A percentile compares a stretch with the other conserved stretches of the same genome.
phyloP scores from a whole-genome alignment of 2,888 invertebrate species.

The Idaea aversata region DNA sequence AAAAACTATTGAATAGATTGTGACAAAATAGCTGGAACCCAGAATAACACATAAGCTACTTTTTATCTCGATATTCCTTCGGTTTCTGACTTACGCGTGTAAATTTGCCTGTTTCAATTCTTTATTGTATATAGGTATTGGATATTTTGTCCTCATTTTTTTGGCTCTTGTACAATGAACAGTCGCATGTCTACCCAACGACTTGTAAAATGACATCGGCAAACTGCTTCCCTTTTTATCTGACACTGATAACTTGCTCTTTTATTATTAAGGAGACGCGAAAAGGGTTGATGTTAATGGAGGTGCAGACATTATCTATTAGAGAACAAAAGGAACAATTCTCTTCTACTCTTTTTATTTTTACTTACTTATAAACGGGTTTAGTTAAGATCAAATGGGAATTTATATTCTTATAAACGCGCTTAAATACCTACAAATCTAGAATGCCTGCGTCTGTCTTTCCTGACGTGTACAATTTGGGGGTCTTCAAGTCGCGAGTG shows the following conservation, averaged over 20 bases:
- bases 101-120: not conserved
- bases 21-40: too few species aligned
- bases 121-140: not conserved
- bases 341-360: conserved; percentile 28
- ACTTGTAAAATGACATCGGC: conserved; percentile 25
- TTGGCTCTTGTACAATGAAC: conserved; percentile 10
- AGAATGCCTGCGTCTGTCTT: too few species aligned
- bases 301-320: conserved; percentile 39
- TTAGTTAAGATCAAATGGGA: conserved; percentile 14
- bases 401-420: conserved; percentile 6
- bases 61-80: too few species aligned
- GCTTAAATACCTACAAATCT: too few species aligned
- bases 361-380: conserved; percentile 29
- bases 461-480: too few species aligned
- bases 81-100: too few species aligned
- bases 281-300: conserved; percentile 38
- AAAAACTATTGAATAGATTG: too few species aligned
- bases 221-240: conserved; percentile 25
- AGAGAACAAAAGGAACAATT: conserved; percentile 34
- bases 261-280: conserved; percentile 26
- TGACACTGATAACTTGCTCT: conserved; percentile 31
- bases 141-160: conserved; percentile 1
- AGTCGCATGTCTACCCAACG: conserved; percentile 19
- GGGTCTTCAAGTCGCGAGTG: too few species aligned
- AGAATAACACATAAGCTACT: too few species aligned